These are phyloP conservation scores for Podocnemis expansa DNA, from an alignment of 2,113 vertebrate genomes.

Conservation along the genomic window DNA sequence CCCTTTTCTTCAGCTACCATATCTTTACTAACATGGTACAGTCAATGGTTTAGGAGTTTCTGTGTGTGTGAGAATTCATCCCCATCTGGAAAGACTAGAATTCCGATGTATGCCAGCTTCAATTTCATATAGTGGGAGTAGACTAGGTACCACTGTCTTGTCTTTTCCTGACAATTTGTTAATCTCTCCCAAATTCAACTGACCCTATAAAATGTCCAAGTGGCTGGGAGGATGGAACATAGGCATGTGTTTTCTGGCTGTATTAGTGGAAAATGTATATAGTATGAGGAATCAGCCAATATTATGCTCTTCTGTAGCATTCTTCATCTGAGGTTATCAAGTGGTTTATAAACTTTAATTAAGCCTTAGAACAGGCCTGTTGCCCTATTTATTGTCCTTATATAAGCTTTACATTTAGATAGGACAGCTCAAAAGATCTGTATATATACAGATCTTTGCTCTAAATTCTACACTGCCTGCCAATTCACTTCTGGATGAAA, in stretches of 20 bases:
- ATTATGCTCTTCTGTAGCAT: not conserved
- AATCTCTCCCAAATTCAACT: not conserved
- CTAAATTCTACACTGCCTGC: not conserved
- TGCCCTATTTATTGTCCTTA: accelerated
- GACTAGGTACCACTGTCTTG: not conserved
- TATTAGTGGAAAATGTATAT: not conserved
- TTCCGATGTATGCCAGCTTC: not conserved
- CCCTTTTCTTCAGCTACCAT: not conserved
- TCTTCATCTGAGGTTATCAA: not conserved
- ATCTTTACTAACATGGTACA: not conserved
- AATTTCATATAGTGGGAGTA: not conserved
- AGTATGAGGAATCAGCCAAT: not conserved
- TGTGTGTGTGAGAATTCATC: not conserved
- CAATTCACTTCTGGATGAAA: not conserved
- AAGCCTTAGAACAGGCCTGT: not conserved
- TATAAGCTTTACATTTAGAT: not conserved
- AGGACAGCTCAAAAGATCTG: not conserved
- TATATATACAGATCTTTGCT: not conserved
- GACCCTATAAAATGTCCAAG: not conserved
- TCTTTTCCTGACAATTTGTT: not conserved
- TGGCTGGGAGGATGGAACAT: not conserved
- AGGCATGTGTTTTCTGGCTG: not conserved
- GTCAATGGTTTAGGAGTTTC: not conserved
- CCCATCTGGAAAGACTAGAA: not conserved
- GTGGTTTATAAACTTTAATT: not conserved